Evolutionary conservation across 1,140 invertebrate species (phyloP).

Genomic region (Phortica variegata): DNA sequence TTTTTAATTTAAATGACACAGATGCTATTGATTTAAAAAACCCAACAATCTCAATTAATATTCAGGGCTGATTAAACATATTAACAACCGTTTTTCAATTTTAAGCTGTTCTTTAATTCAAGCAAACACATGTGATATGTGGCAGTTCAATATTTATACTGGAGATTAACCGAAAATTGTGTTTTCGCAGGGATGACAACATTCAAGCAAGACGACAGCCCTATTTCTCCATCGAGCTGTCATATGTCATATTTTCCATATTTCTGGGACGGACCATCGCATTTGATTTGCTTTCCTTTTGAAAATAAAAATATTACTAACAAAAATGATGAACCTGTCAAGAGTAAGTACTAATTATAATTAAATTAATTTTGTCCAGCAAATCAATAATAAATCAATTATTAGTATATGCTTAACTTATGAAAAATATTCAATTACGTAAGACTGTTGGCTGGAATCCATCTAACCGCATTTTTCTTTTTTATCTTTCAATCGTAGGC

Average conservation of each 20-base stretch:
- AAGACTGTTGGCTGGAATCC: slow-evolving; percentile 29
- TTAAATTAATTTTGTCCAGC: background rate
- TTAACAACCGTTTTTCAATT: background rate
- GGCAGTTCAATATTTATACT: slow-evolving; percentile 1
- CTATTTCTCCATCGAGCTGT: slow-evolving; percentile 35
- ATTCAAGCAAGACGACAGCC: slow-evolving; percentile 17
- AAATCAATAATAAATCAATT: slow-evolving; percentile 1
- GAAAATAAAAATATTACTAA: slow-evolving; percentile 31
- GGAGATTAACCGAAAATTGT: no score
- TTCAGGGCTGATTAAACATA: background rate
- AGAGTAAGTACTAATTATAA: slow-evolving; percentile 33
- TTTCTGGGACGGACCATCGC: slow-evolving; percentile 20
- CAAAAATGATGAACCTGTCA: slow-evolving; percentile 50
- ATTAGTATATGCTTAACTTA: background rate
- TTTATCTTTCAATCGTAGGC: slow-evolving; percentile 32
- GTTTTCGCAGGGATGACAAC: no score
- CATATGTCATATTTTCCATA: slow-evolving; percentile 20
- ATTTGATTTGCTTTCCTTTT: slow-evolving; percentile 15
- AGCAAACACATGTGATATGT: no score
- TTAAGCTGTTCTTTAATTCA: no score
- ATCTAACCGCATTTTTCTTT: slow-evolving; percentile 36
- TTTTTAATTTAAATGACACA: background rate
- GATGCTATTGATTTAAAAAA: no score
- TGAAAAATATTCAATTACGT: slow-evolving; percentile 30
- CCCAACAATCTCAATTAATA: no score